Evolutionary conservation across 2,113 vertebrate species (phyloP).

Genomic region (Marmota flaviventris): DNA sequence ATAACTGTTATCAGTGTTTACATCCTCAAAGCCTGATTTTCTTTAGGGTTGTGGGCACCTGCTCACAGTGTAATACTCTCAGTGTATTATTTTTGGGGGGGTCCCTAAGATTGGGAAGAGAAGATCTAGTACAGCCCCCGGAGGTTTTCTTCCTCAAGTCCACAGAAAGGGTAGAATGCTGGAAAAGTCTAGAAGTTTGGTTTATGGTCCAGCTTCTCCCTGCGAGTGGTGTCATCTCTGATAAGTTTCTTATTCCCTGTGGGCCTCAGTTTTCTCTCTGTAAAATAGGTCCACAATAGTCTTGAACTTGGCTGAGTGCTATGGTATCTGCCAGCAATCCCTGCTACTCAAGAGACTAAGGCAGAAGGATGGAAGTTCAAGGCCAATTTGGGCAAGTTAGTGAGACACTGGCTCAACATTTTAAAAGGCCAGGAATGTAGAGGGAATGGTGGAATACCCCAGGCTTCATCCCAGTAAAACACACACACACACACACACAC

Average conservation of each 20-base stretch:
- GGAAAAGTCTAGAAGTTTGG: not conserved
- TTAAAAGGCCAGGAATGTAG: too few relatives aligned
- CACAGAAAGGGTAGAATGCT: not conserved
- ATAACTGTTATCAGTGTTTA: not conserved
- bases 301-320: not conserved
- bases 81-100: not conserved
- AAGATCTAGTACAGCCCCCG: not conserved
- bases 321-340: too few relatives aligned
- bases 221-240: not conserved
- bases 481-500: too few relatives aligned
- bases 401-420: too few relatives aligned
- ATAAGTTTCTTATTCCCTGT: not conserved
- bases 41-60: not conserved
- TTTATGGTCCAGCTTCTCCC: not conserved
- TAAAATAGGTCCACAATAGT: not conserved
- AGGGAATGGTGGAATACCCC: too few relatives aligned
- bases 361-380: too few relatives aligned
- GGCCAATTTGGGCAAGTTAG: too few relatives aligned
- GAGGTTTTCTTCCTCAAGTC: not conserved
- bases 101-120: not conserved
- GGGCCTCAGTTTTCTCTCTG: slow-evolving; percentile 13
- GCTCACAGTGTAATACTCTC: not conserved
- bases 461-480: too few relatives aligned
- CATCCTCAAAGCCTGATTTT: not conserved
- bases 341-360: too few relatives aligned